Evolutionary conservation across 2,888 invertebrate species (phyloP).

Genomic region (Dermolepida albohirtum): DNA sequence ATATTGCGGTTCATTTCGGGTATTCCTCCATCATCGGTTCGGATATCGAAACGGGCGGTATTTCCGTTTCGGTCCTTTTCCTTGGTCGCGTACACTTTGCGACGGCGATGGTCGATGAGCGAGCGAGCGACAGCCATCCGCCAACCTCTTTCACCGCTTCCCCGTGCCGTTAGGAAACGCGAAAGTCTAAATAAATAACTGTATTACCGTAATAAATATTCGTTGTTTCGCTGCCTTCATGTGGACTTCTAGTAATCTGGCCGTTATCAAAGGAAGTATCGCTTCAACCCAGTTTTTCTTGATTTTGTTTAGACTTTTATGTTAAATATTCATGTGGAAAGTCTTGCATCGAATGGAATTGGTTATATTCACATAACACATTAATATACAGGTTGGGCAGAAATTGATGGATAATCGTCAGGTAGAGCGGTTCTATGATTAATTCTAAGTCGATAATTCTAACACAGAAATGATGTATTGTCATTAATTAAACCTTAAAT

Average conservation of each 20-base stretch:
- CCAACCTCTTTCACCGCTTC: too few relatives aligned
- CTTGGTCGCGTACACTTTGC: too few relatives aligned
- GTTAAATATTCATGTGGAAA: slow-evolving; percentile 22
- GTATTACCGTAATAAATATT: slow-evolving; percentile 36
- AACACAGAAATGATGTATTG: too few relatives aligned
- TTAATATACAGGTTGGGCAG: too few relatives aligned
- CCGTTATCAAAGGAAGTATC: slow-evolving; percentile 21
- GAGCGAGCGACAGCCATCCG: background rate
- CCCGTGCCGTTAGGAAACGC: background rate
- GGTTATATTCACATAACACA: slow-evolving; percentile 1
- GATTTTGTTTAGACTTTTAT: slow-evolving; percentile 1
- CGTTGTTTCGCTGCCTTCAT: slow-evolving; percentile 25
- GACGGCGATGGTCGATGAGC: background rate
- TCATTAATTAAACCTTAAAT: too few relatives aligned
- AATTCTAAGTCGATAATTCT: too few relatives aligned
- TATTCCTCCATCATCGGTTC: background rate
- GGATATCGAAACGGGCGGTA: background rate
- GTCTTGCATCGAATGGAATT: slow-evolving; percentile 1
- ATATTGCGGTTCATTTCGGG: background rate
- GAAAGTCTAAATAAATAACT: slow-evolving; percentile 24
- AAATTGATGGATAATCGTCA: too few relatives aligned
- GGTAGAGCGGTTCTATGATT: too few relatives aligned
- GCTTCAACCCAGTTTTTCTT: background rate
- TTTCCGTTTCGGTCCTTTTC: background rate
- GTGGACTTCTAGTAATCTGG: slow-evolving; percentile 33